Base-by-base conservation (phyloP, 2,113 vertebrate species). In the Nyctibius bracteatus region DNA sequence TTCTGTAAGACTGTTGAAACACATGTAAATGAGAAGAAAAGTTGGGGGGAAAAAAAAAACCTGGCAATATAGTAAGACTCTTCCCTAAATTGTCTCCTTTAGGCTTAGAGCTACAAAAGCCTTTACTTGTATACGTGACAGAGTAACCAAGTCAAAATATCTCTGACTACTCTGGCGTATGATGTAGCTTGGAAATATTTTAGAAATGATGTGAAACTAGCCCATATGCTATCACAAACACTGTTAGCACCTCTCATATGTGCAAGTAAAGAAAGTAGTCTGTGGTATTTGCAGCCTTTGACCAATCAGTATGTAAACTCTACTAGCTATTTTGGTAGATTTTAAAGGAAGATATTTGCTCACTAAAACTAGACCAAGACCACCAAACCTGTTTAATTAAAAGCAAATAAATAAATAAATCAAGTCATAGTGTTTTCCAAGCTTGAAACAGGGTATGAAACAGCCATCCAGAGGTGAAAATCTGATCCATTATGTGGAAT, bases 1-100 rank as follows among this genome's bases (percentile, higher is more conserved):
- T 97, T 96, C 96, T 95, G 96, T 96, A 96, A 83, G 96, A 80
- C 63, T 77, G 77, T 18, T 96, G 96, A 97, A 97, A 82, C 94
- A 96, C 93, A 96, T 94, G 67, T 61, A 93, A 88, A 94, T 95
- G 84, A 93, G 90, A 86, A 80, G 44, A 58, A 82, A 95, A 22
- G 65, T 89, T 89, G n/a, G n/a, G n/a, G n/a, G n/a, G n/a, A 57
- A 80, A 67, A 71, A 33, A 21, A 61, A 30, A 68, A 10, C 21
- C 74, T 94, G 72, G 41, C 62, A 65, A 46, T 18, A 39, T 33
- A 43, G 23, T 15, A 43, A 82, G 31, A 49, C 15, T 72, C 20
- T 81, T 77, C 59, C 51, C 51, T 63, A 12, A 55, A 22, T 35
- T n/a, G 24, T 77, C n/a, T 73, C 31, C n/a, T 80, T 66, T 54